Evolutionary conservation across 1,140 invertebrate genomes (phyloP).

Genomic region (Bathynomus jamesi): DNA sequence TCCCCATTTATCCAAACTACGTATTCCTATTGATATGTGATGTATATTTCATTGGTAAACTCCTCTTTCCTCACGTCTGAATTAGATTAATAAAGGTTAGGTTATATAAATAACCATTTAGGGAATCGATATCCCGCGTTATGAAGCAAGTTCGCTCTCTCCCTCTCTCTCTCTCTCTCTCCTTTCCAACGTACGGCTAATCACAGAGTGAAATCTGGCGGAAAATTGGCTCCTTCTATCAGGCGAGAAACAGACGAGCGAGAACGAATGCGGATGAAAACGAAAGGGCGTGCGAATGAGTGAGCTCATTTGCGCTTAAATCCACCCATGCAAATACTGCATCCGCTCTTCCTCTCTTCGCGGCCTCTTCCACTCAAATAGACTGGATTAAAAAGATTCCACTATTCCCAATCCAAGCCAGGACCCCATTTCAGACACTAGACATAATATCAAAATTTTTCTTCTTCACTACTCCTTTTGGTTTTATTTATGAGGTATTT

Average conservation of each 20-base stretch:
- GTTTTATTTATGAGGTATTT: too few species aligned
- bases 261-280: background rate
- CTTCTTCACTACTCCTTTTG: too few species aligned
- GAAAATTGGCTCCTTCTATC: slow-evolving; percentile 1
- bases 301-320: slow-evolving; percentile 1
- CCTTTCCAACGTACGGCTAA: background rate
- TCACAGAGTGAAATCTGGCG: background rate
- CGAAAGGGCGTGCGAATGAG: background rate
- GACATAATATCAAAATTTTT: too few species aligned
- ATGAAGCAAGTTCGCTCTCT: background rate
- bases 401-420: too few species aligned
- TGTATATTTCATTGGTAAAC: too few species aligned
- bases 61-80: too few species aligned
- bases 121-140: background rate
- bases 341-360: background rate
- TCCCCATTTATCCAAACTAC: too few species aligned
- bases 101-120: background rate
- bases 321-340: background rate
- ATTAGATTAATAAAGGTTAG: too few species aligned
- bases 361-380: background rate
- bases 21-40: too few species aligned
- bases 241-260: background rate
- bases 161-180: background rate
- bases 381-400: background rate
- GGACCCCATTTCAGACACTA: too few species aligned